Evolutionary conservation across 2,113 vertebrate genomes (phyloP).

Genomic region (Muntiacus reevesi): DNA sequence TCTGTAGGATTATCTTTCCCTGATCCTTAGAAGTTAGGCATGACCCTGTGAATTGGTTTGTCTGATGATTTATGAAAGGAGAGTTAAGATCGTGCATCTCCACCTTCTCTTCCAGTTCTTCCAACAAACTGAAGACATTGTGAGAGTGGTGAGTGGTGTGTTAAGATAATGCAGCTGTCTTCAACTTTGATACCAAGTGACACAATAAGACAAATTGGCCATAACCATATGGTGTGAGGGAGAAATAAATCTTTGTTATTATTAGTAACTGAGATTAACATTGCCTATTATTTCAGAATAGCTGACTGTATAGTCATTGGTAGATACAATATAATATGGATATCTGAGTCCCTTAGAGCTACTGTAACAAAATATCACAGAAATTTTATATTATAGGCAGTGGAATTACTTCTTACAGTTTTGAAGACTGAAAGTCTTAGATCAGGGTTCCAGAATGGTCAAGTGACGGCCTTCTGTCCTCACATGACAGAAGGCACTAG

Average conservation of each 20-base stretch:
- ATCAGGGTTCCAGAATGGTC: not conserved
- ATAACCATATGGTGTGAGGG: not conserved
- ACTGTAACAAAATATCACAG: not conserved
- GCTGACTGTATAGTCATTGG: not conserved
- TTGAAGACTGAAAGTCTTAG: not conserved
- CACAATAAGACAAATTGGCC: not conserved
- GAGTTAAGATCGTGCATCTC: not conserved
- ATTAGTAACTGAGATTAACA: not conserved
- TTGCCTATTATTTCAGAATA: not conserved
- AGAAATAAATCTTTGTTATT: not conserved
- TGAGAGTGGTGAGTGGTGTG: not conserved
- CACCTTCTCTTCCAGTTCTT: not conserved
- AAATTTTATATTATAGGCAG: not conserved
- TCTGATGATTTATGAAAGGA: not conserved
- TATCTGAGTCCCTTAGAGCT: not conserved
- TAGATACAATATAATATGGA: not conserved
- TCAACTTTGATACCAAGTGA: not conserved
- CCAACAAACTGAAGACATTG: not conserved
- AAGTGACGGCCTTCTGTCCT: not conserved
- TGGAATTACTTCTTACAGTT: not conserved
- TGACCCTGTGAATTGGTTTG: not conserved
- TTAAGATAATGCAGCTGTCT: not conserved
- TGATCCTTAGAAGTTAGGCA: not conserved
- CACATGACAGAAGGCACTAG: not conserved
- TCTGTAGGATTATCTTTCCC: not conserved